Evolutionary conservation across 1,140 invertebrate genomes (phyloP), one percentile per base, ranked within the genome.

Genomic region (Cherax destructor): DNA sequence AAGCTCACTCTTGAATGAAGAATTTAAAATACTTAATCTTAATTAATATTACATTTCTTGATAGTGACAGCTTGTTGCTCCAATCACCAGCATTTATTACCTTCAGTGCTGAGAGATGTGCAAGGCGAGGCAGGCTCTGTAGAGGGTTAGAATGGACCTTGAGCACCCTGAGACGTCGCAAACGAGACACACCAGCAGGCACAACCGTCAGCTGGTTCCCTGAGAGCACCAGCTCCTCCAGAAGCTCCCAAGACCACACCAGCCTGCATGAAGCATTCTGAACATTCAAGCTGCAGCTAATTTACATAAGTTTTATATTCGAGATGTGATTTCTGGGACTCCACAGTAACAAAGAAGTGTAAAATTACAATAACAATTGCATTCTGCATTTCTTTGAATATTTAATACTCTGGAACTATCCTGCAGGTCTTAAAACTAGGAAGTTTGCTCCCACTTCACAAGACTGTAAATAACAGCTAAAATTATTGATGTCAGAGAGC

Each of bases 61-160:
- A 41, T 0, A 41, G 30, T 41, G 30, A 41, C 30, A 41, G 2
- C 30, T 41, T 41, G 30, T 41, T 41, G 30, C 30, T 2, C 30
- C 30, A 41, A 41, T 41, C 30, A 41, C 30, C 30, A 41, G 30
- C 52, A 56, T 18, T 79, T 10, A 81, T 94, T 94, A 95, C 95
- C 95, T 97, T 97, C 16, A 98, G 95, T 18, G 96, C 96, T 24
- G 95, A 94, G 93, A 97, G 96, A 94, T 96, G 96, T 21, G 96
- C 96, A 93, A 98, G 96, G 93, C 96, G 96, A 3, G 97, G 97
- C 77, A 97, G 96, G 76, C 95, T 96, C 78, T 96, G 95, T 78
- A 98, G 95, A 91, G 96, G 95, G 94, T 98, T 98, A 3, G 97
- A 97, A 94, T 98, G 97, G 21, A 98, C 96, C 93, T 97, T 95